Conservation (phyloP, 2,797 vertebrate species). For the Anabacerthia variegaticeps region DNA sequence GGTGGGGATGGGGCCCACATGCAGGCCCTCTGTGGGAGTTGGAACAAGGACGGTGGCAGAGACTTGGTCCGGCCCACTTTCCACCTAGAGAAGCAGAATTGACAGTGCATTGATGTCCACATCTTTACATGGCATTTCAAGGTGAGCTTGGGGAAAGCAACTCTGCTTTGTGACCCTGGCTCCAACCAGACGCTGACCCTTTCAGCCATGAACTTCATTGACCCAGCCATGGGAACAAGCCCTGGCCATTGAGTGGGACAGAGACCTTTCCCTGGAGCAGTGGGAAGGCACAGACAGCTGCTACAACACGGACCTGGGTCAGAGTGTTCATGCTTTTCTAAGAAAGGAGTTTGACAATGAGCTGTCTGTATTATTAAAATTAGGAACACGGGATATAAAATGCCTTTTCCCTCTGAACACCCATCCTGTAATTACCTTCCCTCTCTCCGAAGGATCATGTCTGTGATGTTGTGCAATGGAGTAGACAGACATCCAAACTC, state of each 20-base stretch:
- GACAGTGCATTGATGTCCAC: rapidly evolving
- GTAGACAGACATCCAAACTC: not conserved
- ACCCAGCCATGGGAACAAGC: not conserved
- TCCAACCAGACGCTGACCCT: not conserved
- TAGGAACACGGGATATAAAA: not conserved
- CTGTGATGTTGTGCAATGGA: not conserved
- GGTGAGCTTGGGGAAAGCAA: not conserved
- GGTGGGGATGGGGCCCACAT: not conserved
- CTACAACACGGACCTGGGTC: not conserved
- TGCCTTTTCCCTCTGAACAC: not conserved
- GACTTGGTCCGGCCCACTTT: too few relatives aligned
- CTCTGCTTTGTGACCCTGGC: not conserved
- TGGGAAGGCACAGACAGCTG: rapidly evolving
- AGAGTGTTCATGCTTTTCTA: not conserved
- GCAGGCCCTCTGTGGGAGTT: rapidly evolving
- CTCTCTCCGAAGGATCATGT: not conserved
- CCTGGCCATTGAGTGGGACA: rapidly evolving
- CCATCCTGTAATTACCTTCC: not conserved
- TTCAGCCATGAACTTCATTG: not conserved
- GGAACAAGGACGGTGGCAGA: not conserved
- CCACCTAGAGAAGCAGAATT: not conserved
- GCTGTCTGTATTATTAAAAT: not conserved
- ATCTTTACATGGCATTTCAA: rapidly evolving
- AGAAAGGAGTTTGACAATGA: not conserved
- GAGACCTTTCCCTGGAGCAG: not conserved